phyloP scores from a whole-genome alignment of 2,113 vertebrate species.

The Rafetus swinhoei region DNA sequence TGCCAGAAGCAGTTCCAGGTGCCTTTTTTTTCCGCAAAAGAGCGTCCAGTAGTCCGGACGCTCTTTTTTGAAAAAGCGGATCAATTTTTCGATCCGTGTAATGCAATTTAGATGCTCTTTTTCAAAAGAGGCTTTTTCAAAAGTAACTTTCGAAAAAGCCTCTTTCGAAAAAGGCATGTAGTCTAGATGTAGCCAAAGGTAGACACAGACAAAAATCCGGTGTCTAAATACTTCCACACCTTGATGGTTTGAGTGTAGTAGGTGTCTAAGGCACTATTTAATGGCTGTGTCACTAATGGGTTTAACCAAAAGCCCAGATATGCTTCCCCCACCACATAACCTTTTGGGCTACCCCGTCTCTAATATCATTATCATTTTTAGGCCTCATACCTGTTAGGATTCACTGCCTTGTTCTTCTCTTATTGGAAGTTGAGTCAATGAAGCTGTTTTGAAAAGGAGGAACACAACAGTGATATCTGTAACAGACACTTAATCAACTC shows the following conservation, averaged over 20 bases:
- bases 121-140: too few species aligned
- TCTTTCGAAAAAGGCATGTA: too few species aligned
- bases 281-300: not conserved
- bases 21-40: too few species aligned
- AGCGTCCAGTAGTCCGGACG: too few species aligned
- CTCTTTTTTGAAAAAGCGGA: too few species aligned
- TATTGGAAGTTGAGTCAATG: not conserved
- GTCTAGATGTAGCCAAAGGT: not conserved
- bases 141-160: too few species aligned
- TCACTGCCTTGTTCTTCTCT: not conserved
- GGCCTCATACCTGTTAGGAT: not conserved
- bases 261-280: not conserved
- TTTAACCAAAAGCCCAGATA: not conserved
- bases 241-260: not conserved
- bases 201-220: not conserved
- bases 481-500: not conserved
- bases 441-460: not conserved
- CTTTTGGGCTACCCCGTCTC: not conserved
- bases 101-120: too few species aligned
- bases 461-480: not conserved
- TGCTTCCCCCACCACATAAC: not conserved
- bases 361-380: not conserved
- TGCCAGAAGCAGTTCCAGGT: too few species aligned
- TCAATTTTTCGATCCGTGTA: too few species aligned
- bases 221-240: accelerated